phyloP scores from a whole-genome alignment of 1,140 invertebrate species.

The Zaprionus kolodkinae region DNA sequence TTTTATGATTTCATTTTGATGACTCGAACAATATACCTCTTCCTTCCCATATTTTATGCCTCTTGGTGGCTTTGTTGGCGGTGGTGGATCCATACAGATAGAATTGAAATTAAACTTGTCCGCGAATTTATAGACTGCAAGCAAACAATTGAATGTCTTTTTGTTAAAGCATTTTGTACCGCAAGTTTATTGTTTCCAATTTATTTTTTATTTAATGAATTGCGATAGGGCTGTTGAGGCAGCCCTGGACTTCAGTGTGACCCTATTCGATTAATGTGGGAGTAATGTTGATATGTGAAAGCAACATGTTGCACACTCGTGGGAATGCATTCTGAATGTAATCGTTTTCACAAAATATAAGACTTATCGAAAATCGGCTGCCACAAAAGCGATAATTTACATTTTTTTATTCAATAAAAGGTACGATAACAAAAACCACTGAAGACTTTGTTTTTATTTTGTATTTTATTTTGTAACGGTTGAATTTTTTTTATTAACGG shows the following conservation, averaged over 20 bases:
- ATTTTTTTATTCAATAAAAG: not conserved
- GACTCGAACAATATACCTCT: conserved; percentile 86
- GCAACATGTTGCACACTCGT: not conserved
- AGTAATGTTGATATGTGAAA: not conserved
- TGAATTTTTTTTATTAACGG: conserved; percentile 69
- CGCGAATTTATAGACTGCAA: conserved; percentile 26
- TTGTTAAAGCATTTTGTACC: conserved; percentile 41
- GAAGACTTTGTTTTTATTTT: conserved; percentile 11
- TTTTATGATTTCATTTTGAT: conserved; percentile 12
- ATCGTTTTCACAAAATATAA: not conserved
- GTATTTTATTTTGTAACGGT: conserved; percentile 15
- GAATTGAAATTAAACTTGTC: conserved; percentile 37
- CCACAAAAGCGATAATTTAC: not conserved
- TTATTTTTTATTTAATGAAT: conserved; percentile 36
- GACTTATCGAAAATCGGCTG: not conserved
- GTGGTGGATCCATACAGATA: conserved; percentile 78
- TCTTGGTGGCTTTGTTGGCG: conserved; percentile 91
- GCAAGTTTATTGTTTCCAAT: conserved; percentile 26
- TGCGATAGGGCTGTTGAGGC: conserved; percentile 11
- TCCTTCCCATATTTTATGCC: conserved; percentile 93
- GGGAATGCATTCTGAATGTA: not conserved
- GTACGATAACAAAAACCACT: not conserved
- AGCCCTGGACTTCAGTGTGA: conserved; percentile 22
- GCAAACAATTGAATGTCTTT: conserved; percentile 8
- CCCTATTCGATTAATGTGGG: conserved; percentile 2